phyloP scores from a whole-genome alignment of 2,113 vertebrate species.

The Paradoxurus hermaphroditus region DNA sequence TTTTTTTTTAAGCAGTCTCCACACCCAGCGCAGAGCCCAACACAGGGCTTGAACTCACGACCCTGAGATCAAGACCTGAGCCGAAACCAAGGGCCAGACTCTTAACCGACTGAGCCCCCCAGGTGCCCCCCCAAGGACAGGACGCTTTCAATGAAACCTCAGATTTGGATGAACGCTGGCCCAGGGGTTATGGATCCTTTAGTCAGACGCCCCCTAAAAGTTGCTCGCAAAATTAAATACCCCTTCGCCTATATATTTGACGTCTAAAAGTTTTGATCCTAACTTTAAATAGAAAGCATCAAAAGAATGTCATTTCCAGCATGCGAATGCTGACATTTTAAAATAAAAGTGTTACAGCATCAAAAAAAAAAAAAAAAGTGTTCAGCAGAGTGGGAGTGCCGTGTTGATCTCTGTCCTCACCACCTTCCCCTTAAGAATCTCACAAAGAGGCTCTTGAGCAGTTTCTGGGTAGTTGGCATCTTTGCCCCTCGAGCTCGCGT shows the following conservation, averaged over 20 bases:
- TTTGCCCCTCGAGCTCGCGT: neutral
- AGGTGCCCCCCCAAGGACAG: neutral
- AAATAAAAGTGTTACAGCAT: neutral
- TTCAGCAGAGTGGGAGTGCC: neutral
- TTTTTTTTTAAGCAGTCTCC: too few species aligned
- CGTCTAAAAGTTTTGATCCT: neutral
- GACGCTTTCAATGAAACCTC: too few species aligned
- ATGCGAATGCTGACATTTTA: conserved; percentile 3
- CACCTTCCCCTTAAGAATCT: neutral
- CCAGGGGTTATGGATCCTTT: neutral
- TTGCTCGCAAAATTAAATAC: neutral
- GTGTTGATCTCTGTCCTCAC: neutral
- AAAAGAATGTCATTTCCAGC: neutral
- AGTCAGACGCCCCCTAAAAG: neutral
- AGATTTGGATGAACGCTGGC: neutral
- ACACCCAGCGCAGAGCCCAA: too few species aligned
- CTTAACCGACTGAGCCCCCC: too few species aligned
- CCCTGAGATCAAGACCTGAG: too few species aligned
- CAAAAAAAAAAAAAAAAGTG: neutral
- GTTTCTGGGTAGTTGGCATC: neutral
- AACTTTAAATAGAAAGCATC: neutral
- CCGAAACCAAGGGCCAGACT: too few species aligned
- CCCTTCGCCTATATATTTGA: neutral
- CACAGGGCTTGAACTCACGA: too few species aligned
- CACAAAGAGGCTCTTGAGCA: neutral